Evolutionary conservation across 1,140 invertebrate species (phyloP), one percentile per base, ranked within the genome.

Genomic region (Drosophila dunni): DNA sequence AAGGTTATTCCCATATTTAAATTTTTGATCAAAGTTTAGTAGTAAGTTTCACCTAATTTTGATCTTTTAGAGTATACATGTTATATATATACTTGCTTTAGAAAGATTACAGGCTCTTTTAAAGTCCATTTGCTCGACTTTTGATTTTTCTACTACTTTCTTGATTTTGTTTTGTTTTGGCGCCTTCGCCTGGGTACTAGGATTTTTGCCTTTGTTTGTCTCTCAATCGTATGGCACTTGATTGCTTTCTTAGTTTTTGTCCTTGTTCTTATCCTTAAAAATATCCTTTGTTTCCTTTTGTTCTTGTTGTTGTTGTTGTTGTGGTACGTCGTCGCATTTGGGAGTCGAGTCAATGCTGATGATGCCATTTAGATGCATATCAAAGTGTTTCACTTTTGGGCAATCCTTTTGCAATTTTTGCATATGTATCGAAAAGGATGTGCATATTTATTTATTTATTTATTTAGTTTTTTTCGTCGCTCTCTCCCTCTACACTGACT

Each of bases 281-380:
- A 11, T 9, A 36, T 8, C 17, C 8, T 48, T 45, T 83, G 66
- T 58, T 81, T 48, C 61, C 7, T 38, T 63, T 36, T 48, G 15
- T 1, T 62, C n/a, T 48, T 42, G 38, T 6, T 65, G n/a, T 57
- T 67, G 66, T 48, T 66, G 10, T 58, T 78, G 48, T 48, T 76
- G 61, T 34, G 51, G 53, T 64, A n/a, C 61, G 60, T 68, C 42
- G 66, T 63, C 73, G 63, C 67, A 67, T 79, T 78, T 75, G 65
- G 62, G 48, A 38, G 65, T 56, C 36, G 48, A 65, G 63, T 70
- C 51, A 81, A 88, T 88, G 83, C 83, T 86, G 83, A 86, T 86
- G 83, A 88, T 88, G 83, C 83, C 79, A 86, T 86, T 88, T 88
- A 86, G 83, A 86, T 86, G 76, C 83, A 86, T 86, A 86, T 86